Percentiles rank a stretch among this genome's conserved stretches.
Evolutionary conservation across 2,797 vertebrate species (phyloP).

Genomic region (Scomberomorus guttatus): DNA sequence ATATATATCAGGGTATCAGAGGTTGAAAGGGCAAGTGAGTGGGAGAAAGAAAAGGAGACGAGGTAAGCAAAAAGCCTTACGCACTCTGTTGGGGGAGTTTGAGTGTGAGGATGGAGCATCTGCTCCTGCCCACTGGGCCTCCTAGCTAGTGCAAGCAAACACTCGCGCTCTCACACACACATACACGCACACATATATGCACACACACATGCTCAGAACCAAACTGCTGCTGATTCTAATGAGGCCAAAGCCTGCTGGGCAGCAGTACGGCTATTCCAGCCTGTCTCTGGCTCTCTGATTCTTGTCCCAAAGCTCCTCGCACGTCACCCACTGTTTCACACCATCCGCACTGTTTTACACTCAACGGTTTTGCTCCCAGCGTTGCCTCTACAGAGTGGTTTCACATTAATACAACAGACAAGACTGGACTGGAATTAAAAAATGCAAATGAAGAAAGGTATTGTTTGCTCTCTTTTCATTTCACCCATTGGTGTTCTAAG

Average conservation of each 20-base stretch:
- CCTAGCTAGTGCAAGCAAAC: slow-evolving; percentile 69
- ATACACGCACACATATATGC: slow-evolving; percentile 36
- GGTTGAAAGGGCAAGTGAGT: slow-evolving; percentile 37
- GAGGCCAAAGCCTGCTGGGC: slow-evolving; percentile 76
- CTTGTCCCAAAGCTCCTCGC: slow-evolving; percentile 70
- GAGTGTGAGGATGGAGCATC: slow-evolving; percentile 78
- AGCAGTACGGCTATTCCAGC: slow-evolving; percentile 62
- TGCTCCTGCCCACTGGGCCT: slow-evolving; percentile 77
- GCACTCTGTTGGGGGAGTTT: slow-evolving; percentile 64
- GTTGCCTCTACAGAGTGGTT: slow-evolving; percentile 2
- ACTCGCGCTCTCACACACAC: slow-evolving; percentile 43
- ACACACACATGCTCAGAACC: slow-evolving; percentile 39
- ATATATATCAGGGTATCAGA: slow-evolving; percentile 23
- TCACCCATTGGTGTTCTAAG: not conserved
- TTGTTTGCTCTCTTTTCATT: not conserved
- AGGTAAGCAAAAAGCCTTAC: slow-evolving; percentile 47
- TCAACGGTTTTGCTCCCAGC: slow-evolving; percentile 37
- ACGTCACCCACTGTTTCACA: slow-evolving; percentile 69
- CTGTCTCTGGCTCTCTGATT: slow-evolving; percentile 68
- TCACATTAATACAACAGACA: slow-evolving; percentile 17
- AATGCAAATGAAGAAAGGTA: not conserved
- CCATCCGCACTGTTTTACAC: slow-evolving; percentile 53
- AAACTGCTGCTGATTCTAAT: slow-evolving; percentile 76
- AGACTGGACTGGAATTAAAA: not conserved
- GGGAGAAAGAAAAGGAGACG: slow-evolving; percentile 22